Evolutionary conservation across 2,113 vertebrate species (phyloP), one percentile per base, ranked within the genome.

Genomic region (Cepphus grylle): DNA sequence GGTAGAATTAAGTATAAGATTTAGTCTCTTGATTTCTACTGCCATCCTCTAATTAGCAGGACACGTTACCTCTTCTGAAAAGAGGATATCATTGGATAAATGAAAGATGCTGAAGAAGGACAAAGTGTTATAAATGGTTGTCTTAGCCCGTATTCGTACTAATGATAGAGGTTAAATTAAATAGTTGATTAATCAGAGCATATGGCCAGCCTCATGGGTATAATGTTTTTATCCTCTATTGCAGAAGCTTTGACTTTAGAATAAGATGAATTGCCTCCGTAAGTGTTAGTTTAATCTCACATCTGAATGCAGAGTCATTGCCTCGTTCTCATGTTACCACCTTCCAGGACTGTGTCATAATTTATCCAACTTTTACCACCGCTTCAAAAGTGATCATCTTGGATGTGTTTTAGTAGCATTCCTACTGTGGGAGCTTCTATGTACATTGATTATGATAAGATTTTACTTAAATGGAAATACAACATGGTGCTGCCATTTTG

Each of bases 201-300:
- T 94, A 96, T 96, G 95, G 89, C 91, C 80, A 81, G 56, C 69
- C 93, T 96, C 94, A 69, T 73, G 94, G 72, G 94, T 78, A 67
- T 91, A 95, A 96, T 91, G 91, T 93, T 96, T 90, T 96, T 94
- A 91, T 77, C 90, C 59, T 91, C 93, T 92, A 53, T 65, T 87
- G 86, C 67, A 95, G 93, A 93, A 91, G 77, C 67, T 89, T 97
- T 95, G 86, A 94, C 83, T 97, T 96, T 93, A 95, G 82, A 88
- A 61, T 85, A 96, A 97, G 87, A 97, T 94, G 49, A 88, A 97
- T 96, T 86, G 66, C 43, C 26, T 92, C 85, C 3, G 1, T 93
- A 96, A 95, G 69, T 96, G 91, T 94, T 96, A 92, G 69, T 77
- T 96, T 97, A 96, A 97, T 95, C 94, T 95, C 65, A 80, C 70